Conservation (phyloP, 2,113 vertebrate species). For the Crotophaga sulcirostris region DNA sequence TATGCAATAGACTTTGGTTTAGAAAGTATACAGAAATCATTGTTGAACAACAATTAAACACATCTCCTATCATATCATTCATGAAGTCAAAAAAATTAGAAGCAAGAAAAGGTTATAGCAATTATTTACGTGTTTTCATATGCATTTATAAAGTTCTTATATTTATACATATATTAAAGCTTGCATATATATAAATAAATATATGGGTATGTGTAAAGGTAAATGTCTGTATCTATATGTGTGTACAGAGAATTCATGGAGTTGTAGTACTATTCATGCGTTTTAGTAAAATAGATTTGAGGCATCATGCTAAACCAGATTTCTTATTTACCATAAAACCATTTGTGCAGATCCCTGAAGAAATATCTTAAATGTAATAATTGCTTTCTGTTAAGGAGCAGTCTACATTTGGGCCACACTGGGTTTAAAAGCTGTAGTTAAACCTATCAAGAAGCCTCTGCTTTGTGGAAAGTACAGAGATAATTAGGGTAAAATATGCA, state of each 20-base stretch:
- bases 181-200: neutral
- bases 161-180: neutral
- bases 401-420: neutral
- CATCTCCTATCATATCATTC: neutral
- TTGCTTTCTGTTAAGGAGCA: neutral
- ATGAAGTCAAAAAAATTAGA: neutral
- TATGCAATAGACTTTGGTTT: neutral
- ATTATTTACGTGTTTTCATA: neutral
- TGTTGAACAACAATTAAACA: neutral
- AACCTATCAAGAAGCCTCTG: neutral
- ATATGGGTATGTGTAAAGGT: neutral
- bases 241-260: neutral
- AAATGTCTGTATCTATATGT: neutral
- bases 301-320: neutral
- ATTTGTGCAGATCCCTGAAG: neutral
- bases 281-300: neutral
- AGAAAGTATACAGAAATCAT: neutral
- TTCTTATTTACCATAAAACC: neutral
- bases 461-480: neutral
- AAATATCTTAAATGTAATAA: neutral
- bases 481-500: neutral
- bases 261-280: neutral
- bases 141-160: neutral
- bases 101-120: neutral
- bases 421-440: neutral